A percentile compares a stretch with the other conserved stretches of the same genome.
phyloP scores from a whole-genome alignment of 2,888 invertebrate genomes.

The Lumbricus terrestris region DNA sequence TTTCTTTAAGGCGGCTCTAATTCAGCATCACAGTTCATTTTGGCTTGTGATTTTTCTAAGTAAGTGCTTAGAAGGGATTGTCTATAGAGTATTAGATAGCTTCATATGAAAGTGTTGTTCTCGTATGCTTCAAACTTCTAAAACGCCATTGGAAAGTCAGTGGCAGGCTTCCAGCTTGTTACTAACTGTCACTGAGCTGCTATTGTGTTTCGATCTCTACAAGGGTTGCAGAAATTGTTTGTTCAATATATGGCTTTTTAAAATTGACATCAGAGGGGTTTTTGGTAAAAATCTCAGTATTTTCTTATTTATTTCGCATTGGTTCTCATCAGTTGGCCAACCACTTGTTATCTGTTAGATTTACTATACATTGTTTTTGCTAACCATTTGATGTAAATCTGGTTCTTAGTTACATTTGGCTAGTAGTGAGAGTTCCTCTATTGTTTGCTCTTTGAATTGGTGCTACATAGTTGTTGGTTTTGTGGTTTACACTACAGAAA shows the following conservation, averaged over 20 bases:
- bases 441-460: no score
- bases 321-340: background rate
- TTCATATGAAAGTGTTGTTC: background rate
- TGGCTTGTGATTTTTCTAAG: background rate
- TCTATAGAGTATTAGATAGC: background rate
- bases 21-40: background rate
- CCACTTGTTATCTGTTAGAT: no score
- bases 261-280: background rate
- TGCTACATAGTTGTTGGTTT: background rate
- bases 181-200: no score
- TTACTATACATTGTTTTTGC: no score
- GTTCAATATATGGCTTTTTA: background rate
- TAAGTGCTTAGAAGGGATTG: background rate
- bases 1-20: no score
- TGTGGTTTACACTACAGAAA: constrained; percentile 32
- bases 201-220: background rate
- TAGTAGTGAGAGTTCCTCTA: no score
- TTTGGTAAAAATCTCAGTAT: background rate
- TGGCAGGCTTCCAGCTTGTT: no score
- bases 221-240: background rate
- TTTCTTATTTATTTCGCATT: background rate
- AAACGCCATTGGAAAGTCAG: no score
- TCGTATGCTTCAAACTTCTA: no score
- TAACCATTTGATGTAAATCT: no score
- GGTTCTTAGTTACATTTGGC: no score